Evolutionary conservation across 2,888 invertebrate genomes (phyloP), one percentile per base, ranked within the genome.

Genomic region (Phrixothrix hirtus): DNA sequence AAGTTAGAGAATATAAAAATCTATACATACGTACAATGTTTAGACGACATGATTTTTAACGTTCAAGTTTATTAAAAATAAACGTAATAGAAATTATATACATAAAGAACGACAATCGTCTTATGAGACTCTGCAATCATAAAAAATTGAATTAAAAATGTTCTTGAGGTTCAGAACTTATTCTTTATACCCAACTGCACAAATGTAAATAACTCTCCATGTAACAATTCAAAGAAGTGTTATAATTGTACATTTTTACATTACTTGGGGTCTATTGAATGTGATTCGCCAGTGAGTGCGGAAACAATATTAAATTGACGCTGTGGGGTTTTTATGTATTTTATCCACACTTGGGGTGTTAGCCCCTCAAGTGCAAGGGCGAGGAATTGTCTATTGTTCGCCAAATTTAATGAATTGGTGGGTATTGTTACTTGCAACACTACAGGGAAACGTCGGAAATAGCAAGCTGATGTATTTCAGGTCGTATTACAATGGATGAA

Each of bases 241-340:
- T 5, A 21, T 21, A 21, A 21, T 21, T 21, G 7, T 21, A 3
- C 21, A 5, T 21, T 21, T 21, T 21, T 21, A 21, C 21, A 5
- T 21, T 21, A 21, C 21, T 21, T 21, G 7, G 21, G 21, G 21
- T 21, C 36, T 11, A 36, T 11, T 12, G 21, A 36, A 36, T 36
- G 17, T 36, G 17, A 17, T 17, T 36, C 36, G 36, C n/a, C 10
- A 17, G 36, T 36, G 31, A 36, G 65, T 67, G 63, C 63, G 65
- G 64, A 68, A 68, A 68, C 73, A 70, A 70, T 73, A 72, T 72
- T 71, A 72, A 72, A 72, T 72, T 69, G 73, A 68, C 71, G 71
- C 71, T 62, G 63, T 63, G 70, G 70, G 71, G 68, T 70, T 70
- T 70, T 71, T 69, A 68, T 66, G 67, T 67, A 69, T 67, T 70